A percentile compares a stretch with the other conserved stretches of the same genome.
phyloP scores from a whole-genome alignment of 2,113 vertebrate genomes.

The Rhagologus leucostigma region DNA sequence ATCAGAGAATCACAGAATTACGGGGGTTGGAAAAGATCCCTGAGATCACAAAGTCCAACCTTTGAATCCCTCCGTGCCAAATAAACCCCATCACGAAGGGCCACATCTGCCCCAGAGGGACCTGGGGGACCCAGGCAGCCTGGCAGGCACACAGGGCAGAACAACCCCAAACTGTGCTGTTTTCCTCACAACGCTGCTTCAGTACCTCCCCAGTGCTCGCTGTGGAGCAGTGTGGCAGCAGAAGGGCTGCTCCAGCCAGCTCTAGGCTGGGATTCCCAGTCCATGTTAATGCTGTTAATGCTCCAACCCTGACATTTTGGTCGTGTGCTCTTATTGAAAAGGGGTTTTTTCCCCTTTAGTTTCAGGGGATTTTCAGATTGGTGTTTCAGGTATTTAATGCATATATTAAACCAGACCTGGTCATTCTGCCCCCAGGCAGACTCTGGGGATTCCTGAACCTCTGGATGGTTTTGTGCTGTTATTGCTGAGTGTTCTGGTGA shows the following conservation, averaged over 20 bases:
- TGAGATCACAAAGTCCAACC: not conserved
- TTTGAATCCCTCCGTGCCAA: not conserved
- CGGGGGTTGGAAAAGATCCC: not conserved
- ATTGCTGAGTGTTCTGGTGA: not conserved
- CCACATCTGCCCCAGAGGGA: too few species aligned
- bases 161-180: not conserved
- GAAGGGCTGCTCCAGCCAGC: not conserved
- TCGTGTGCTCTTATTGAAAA: not conserved
- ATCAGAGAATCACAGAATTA: not conserved
- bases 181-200: not conserved
- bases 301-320: not conserved
- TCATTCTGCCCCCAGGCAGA: not conserved
- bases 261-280: not conserved
- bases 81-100: accelerated
- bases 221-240: not conserved
- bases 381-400: not conserved
- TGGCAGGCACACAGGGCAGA: not conserved
- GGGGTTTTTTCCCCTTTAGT: not conserved
- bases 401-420: not conserved
- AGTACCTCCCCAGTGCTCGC: not conserved
- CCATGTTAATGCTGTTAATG: not conserved
- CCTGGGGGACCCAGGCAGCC: not conserved
- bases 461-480: not conserved
- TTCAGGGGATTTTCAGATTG: not conserved
- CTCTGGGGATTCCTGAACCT: not conserved